Percentiles rank a stretch among this genome's conserved stretches.
Conservation (phyloP, 2,797 vertebrate genomes). For the Typhlichthys eigenmanni region DNA sequence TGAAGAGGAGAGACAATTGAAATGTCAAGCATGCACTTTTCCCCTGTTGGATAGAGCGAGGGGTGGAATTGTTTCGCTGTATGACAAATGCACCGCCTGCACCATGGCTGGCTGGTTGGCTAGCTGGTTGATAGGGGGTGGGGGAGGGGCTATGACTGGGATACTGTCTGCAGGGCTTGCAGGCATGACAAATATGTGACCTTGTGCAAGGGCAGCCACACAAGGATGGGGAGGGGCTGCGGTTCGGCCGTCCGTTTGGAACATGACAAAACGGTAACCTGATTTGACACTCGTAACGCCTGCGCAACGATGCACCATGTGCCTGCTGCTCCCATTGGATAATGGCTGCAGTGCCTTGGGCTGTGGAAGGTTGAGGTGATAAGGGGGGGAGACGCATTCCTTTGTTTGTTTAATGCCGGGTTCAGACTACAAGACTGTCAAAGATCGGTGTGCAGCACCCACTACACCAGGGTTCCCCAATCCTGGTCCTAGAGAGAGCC, state of each 20-base stretch:
- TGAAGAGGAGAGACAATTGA: constrained; percentile 48
- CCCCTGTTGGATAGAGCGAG: constrained; percentile 14
- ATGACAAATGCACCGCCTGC: constrained; percentile 30
- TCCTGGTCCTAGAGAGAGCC: no score
- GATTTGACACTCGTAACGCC: no score
- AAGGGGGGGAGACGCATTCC: background rate
- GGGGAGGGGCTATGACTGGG: background rate
- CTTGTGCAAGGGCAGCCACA: constrained; percentile 50
- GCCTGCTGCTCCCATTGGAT: no score
- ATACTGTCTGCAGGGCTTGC: background rate
- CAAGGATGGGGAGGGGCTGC: constrained; percentile 19
- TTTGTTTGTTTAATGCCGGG: background rate
- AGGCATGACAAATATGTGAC: constrained; percentile 31
- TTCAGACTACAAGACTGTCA: no score
- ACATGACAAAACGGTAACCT: no score
- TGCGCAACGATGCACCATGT: no score
- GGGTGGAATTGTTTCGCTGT: constrained; percentile 41
- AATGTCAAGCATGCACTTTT: constrained; percentile 57
- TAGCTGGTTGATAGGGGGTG: background rate
- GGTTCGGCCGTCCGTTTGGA: no score
- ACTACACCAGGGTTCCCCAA: no score
- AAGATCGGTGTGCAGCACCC: background rate
- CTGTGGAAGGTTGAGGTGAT: background rate
- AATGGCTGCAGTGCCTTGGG: no score
- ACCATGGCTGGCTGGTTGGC: background rate